Evolutionary conservation across 1,140 invertebrate species (phyloP), one percentile per base, ranked within the genome.

Genomic region (Scaptodrosophila lebanonensis): DNA sequence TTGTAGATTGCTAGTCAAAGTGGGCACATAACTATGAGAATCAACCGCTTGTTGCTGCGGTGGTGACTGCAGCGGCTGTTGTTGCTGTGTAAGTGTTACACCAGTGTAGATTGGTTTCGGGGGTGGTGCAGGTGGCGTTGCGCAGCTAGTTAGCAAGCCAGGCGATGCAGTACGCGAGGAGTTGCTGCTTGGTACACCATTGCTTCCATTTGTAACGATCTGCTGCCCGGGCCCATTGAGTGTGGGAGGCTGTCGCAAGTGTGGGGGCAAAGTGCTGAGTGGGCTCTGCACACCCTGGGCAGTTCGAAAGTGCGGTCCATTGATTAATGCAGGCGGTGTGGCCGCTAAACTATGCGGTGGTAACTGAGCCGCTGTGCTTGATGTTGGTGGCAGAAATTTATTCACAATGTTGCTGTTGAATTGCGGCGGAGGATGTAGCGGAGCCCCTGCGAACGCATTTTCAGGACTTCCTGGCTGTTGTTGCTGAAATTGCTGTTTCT

Each of bases 131-230:
- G 22, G 8, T 42, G 36, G 0, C 13, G 29, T 17, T 60, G 54
- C 12, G 30, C 13, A 13, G 40, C 18, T 48, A 0, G 15, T 16
- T 27, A 53, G 16, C 16, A 70, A 20, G 3, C 75, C 61, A 3
- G 84, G 76, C 11, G 84, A 84, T 4, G 76, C 72, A 12, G 84
- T 86, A 15, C 84, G 69, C 9, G 84, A 86, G 11, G 84, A 86
- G 11, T 79, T 75, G 17, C 60, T 59, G 43, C 84, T 86, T 1
- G 53, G 16, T 17, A 56, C 43, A 2, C 72, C 73, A 51, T 70
- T 76, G 48, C 56, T 71, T 36, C 67, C 71, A 48, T 69, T 76
- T 18, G 49, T 65, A 1, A 49, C 17, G 6, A 12, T 38, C 8
- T 3, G 50, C 2, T 16, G 52, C 8, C 33, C 11, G 3, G 69